Percentiles rank a stretch among this genome's conserved stretches.
These are phyloP conservation scores for Pygathrix nemaeus DNA, from an alignment of 2,113 vertebrate species.

Conservation along the genomic window DNA sequence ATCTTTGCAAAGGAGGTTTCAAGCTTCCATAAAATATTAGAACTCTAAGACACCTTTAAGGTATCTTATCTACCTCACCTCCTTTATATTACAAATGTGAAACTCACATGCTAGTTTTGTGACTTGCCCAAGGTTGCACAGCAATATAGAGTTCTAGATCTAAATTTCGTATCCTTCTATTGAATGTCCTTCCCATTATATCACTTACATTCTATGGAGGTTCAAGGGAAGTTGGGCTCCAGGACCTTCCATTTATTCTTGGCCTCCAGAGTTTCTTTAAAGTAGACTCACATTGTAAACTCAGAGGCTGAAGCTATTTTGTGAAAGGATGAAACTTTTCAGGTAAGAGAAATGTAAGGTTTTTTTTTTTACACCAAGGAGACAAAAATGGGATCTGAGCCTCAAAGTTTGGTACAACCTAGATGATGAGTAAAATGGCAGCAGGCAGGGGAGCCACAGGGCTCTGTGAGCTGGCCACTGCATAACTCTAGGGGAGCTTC, in stretches of 20 bases:
- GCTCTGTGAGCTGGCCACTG: neutral
- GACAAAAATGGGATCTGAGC: neutral
- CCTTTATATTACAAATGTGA: neutral
- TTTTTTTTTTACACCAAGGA: neutral
- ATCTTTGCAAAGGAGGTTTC: neutral
- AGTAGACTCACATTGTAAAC: neutral
- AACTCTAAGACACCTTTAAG: neutral
- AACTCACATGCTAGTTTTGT: neutral
- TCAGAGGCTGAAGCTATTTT: neutral
- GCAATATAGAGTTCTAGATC: neutral
- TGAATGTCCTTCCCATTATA: neutral
- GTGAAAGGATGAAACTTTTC: neutral
- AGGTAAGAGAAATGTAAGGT: neutral
- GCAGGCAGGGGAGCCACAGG: neutral
- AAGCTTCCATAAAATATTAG: neutral
- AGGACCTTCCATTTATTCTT: neutral
- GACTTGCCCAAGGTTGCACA: neutral
- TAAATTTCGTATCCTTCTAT: neutral
- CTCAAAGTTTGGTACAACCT: neutral
- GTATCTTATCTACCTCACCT: neutral
- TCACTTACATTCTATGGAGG: neutral
- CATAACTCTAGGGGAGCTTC: neutral
- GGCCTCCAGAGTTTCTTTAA: neutral
- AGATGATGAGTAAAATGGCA: neutral
- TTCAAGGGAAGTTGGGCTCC: neutral